Conservation (phyloP, 1,140 invertebrate species). For the Papilio helenus region DNA sequence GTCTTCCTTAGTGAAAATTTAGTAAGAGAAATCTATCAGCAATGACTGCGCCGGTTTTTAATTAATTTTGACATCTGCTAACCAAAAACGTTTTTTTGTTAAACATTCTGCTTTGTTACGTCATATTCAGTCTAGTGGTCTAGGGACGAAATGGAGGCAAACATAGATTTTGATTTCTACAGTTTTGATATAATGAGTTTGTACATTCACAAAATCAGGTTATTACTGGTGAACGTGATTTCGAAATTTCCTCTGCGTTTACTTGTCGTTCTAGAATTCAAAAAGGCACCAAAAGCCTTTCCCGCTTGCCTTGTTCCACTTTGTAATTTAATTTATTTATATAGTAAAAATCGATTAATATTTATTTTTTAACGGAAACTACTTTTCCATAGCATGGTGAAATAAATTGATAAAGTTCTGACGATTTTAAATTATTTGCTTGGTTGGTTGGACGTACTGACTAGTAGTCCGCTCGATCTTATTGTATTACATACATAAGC, state of each 20-base stretch:
- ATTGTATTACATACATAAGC: no score
- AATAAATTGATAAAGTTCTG: no score
- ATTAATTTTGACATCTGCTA: no score
- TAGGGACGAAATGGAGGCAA: neutral
- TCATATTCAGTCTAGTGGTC: neutral
- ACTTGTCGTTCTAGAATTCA: conserved; percentile 12
- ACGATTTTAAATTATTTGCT: neutral
- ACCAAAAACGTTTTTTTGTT: no score
- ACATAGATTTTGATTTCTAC: neutral
- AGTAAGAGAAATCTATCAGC: no score
- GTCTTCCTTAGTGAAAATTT: no score
- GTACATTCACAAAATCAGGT: neutral
- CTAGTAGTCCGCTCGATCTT: neutral
- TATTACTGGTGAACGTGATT: neutral
- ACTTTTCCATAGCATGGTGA: neutral
- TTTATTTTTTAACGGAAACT: neutral
- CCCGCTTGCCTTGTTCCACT: neutral
- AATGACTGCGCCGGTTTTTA: no score
- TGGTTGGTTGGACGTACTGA: neutral
- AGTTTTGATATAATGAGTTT: neutral
- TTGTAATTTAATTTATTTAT: neutral
- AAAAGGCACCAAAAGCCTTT: conserved; percentile 10
- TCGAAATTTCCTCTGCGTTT: conserved; percentile 15
- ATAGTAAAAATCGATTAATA: neutral
- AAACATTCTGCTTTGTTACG: neutral